These are phyloP conservation scores for Drosophila tropicalis DNA, from an alignment of 1,140 invertebrate species.

Conservation along the genomic window DNA sequence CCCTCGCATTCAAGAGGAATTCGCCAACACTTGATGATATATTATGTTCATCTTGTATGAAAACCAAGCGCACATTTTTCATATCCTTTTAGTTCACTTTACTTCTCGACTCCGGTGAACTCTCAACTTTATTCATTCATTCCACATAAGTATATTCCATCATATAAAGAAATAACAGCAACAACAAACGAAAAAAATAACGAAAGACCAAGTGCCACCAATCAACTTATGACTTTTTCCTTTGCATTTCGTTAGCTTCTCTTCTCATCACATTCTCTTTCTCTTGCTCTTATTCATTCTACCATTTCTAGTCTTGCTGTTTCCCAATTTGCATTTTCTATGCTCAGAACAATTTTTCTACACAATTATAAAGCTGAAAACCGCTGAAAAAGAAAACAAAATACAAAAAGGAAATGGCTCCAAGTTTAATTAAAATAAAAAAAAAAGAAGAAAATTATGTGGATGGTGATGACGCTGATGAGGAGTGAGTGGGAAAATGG, in stretches of 20 bases:
- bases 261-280: background rate
- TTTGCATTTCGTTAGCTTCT: conserved; percentile 28
- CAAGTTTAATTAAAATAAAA: conserved; percentile 68
- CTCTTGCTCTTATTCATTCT: background rate
- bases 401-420: conserved; percentile 28
- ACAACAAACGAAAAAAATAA: conserved; percentile 12
- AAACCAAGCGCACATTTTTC: conserved; percentile 7
- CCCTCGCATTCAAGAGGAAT: background rate
- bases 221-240: conserved; percentile 29
- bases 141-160: background rate
- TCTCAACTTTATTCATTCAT: conserved; percentile 7
- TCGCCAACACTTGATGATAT: conserved; percentile 1
- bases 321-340: conserved; percentile 43
- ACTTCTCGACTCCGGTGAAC: background rate
- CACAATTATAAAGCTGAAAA: conserved; percentile 61
- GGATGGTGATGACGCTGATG: conserved; percentile 12
- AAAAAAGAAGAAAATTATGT: conserved; percentile 13
- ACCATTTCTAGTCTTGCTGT: background rate
- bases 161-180: conserved; percentile 2
- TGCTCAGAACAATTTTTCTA: conserved; percentile 34
- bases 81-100: background rate
- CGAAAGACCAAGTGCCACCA: conserved; percentile 9
- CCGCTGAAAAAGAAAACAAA: conserved; percentile 26
- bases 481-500: background rate
- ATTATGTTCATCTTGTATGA: conserved; percentile 7